These are phyloP conservation scores for Lophotriccus pileatus DNA, from an alignment of 2,797 vertebrate species.

Conservation along the genomic window DNA sequence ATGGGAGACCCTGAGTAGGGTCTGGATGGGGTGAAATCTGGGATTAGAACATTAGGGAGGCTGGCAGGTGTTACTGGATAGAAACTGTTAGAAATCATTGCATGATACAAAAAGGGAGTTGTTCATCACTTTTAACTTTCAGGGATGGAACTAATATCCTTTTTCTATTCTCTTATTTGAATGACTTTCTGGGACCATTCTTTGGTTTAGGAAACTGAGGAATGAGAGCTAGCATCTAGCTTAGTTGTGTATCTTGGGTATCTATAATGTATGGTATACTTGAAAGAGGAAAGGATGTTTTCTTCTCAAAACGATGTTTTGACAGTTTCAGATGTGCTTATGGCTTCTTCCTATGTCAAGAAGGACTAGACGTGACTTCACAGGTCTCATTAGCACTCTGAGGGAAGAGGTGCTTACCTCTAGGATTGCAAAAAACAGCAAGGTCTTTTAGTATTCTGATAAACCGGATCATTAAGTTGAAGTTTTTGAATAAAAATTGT, in stretches of 20 bases:
- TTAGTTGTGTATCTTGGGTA: neutral
- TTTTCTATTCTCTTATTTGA: neutral
- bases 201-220: neutral
- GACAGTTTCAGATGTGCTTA: neutral
- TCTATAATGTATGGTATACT: neutral
- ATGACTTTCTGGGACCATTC: neutral
- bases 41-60: neutral
- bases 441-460: neutral
- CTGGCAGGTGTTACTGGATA: neutral
- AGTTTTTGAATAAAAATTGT: neutral
- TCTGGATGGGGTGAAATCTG: neutral
- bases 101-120: neutral
- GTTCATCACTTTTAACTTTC: neutral
- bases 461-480: neutral
- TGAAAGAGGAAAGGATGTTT: neutral
- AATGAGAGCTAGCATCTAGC: neutral
- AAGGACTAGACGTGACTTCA: neutral
- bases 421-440: neutral
- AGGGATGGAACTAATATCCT: neutral
- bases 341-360: neutral
- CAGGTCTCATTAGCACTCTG: neutral
- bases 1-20: neutral
- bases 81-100: neutral
- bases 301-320: neutral
- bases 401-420: neutral